Base-by-base conservation (phyloP, 2,888 invertebrate species). In the Quadroppia sp. region DNA sequence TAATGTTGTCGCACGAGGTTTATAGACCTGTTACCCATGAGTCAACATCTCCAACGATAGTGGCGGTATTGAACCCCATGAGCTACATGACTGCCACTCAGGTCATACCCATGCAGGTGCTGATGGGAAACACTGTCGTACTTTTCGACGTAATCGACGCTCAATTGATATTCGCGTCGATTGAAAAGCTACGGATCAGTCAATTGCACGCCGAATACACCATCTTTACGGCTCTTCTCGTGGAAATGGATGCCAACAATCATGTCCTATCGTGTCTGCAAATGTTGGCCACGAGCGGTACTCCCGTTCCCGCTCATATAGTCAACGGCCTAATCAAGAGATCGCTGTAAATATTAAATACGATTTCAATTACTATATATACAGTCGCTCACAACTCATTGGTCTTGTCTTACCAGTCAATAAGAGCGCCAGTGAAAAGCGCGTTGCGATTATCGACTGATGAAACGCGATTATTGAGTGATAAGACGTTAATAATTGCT, bases 201-300 rank as follows among this genome's bases (percentile, higher is more conserved):
- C 9, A 11, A n/a, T 71, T 32, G 1, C n/a, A 1, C 71, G 48
- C 1, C 4, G 4, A 4, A 1, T 45, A 3, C 20, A 48, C n/a
- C n/a, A n/a, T n/a, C n/a, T n/a, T n/a, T n/a, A 9, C 32, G n/a
- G 71, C 36, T 1, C n/a, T 71, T 1, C 50, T 56, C 17, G 32
- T 13, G 6, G 71, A 32, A 28, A 13, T 20, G n/a, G 9, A 36
- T 17, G 69, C 25, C 4, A 28, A 69, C 23, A 69, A 25, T n/a
- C 45, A 69, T 28, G 69, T 45, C 15, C 15, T 69, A 15, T 69
- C 69, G 1, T 45, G 69, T 25, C 17, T 69, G 1, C 42, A 45
- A 13, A 1, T 11, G 1, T 11, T 45, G 28, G 1, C 1, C 4
- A 69, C 69, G 2, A 20, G 13, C 20, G 40, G 25, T 7, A 25